A percentile compares a stretch with the other conserved stretches of the same genome.
Conservation (phyloP, 2,888 invertebrate species). For the Stegophylla sp. region DNA sequence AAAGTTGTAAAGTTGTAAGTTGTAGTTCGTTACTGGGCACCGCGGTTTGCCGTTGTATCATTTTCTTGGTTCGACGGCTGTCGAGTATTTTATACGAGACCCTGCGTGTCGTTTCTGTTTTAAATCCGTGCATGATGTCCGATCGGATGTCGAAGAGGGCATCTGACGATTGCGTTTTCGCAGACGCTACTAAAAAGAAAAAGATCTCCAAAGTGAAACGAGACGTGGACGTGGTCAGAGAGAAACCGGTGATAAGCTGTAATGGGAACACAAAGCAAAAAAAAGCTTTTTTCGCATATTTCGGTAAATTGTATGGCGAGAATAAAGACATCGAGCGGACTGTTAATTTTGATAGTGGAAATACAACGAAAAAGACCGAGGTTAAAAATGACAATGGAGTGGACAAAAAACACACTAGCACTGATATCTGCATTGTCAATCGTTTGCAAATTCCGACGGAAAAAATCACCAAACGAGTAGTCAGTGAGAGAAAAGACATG, state of each 20-base stretch:
- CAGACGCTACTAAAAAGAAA: constrained; percentile 38
- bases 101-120: not conserved
- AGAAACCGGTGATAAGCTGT: not conserved
- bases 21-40: not conserved
- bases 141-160: constrained; percentile 3
- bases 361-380: not conserved
- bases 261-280: constrained; percentile 14
- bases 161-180: constrained; percentile 7
- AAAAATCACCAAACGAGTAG: not conserved
- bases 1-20: not conserved
- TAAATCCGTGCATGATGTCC: not conserved
- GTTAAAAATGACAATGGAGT: too few species aligned
- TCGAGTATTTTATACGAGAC: not conserved
- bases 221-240: not conserved
- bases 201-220: constrained; percentile 12
- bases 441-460: not conserved
- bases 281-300: constrained; percentile 48
- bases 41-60: not conserved
- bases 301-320: constrained; percentile 30
- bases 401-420: not conserved
- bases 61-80: too few species aligned
- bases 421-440: not conserved
- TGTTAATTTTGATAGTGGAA: too few species aligned
- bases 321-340: not conserved
- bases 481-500: not conserved